These are phyloP conservation scores for Hyles lineata DNA, from an alignment of 2,888 invertebrate species.

Conservation along the genomic window DNA sequence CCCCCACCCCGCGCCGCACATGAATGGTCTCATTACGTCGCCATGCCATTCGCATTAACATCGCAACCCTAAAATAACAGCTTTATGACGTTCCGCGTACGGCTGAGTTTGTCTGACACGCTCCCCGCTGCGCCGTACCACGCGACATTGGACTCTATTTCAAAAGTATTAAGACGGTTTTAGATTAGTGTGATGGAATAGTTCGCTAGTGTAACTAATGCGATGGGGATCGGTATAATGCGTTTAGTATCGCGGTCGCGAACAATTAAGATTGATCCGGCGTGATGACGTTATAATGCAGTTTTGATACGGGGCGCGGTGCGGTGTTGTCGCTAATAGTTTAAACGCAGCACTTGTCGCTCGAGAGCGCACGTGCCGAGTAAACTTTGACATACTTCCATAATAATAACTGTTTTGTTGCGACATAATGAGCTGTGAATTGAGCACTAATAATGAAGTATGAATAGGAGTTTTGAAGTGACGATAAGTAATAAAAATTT, in stretches of 20 bases:
- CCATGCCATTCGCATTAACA: conserved; percentile 58
- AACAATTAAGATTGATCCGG: conserved; percentile 72
- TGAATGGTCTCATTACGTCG: conserved; percentile 59
- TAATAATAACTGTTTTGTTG: background rate
- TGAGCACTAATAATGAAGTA: too few relatives aligned
- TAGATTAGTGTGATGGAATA: background rate
- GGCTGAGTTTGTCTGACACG: conserved; percentile 25
- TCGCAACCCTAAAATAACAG: conserved; percentile 29
- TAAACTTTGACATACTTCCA: background rate
- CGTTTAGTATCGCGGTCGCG: conserved; percentile 58
- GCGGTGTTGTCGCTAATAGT: conserved; percentile 45
- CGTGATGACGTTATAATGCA: conserved; percentile 74
- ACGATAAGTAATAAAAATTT: too few relatives aligned
- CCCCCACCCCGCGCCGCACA: conserved; percentile 42
- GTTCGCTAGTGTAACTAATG: conserved; percentile 27
- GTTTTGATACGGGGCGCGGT: conserved; percentile 59
- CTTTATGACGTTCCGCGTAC: conserved; percentile 31
- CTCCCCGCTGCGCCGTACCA: background rate
- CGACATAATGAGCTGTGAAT: background rate
- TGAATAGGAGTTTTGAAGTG: too few relatives aligned
- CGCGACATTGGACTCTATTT: background rate
- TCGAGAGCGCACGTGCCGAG: conserved; percentile 32
- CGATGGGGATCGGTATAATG: conserved; percentile 48
- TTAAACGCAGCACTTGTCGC: conserved; percentile 39
- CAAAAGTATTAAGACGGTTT: background rate